Base-by-base conservation (phyloP, 2,888 invertebrate species). In the Ferrisia virgata region DNA sequence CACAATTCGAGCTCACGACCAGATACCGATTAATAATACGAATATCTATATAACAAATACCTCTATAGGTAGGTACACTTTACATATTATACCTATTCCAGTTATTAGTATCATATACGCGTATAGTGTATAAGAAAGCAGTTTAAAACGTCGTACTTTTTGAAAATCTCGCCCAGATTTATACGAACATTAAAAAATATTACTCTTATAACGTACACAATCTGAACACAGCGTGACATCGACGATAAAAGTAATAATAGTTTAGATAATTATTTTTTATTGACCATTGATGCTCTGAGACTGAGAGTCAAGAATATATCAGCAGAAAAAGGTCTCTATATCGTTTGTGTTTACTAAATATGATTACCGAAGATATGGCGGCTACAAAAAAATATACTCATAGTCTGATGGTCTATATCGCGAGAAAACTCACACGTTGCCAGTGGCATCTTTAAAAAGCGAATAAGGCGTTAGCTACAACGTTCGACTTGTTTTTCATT, bases 381-480 rank as follows among this genome's bases (percentile, higher is more conserved):
- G 40, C 40, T 11, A 11, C 5, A 40, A 11, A 11, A 11, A 40
- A 5, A 11, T 11, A 2, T 40, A 40, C 40, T 11, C 40, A 40
- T 2, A 5, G 13, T 4, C 13, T 13, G 2, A 40, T 5, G 13
- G 5, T 11, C 13, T n/a, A 28, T n/a, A 36, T 72, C 9, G 72
- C 72, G 72, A 72, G 72, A 72, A 72, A 72, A 72, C 72, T 72
- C 72, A 72, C 72, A 72, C 72, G 72, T 72, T 25, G 72, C 31
- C 18, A 3, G 18, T 47, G 0, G 5, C 47, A n/a, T 72, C n/a
- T n/a, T n/a, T n/a, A n/a, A n/a, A 15, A 72, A 72, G 31, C 2
- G 5, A 22, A 53, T 43, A 43, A 58, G 58, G 15, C 15, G 31
- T 69, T 69, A 13, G 2, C 6, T 11, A 43, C 15, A 15, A 11